Base-by-base conservation (phyloP, 2,113 vertebrate genomes). In the Nothobranchius kuhntae region DNA sequence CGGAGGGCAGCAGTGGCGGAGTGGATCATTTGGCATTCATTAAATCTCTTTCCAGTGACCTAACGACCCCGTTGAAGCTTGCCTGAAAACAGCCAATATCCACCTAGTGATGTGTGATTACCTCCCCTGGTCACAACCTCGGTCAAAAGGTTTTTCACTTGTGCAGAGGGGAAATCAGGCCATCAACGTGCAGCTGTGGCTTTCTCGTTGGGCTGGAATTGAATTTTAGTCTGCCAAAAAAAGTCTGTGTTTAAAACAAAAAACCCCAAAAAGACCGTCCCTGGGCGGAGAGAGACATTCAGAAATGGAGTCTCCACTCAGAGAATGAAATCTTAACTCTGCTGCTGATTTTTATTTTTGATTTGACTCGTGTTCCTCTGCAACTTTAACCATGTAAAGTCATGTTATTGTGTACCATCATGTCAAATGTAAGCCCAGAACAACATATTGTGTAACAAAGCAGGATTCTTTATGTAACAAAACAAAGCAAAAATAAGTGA, bases 1-100 rank as follows among this genome's bases (percentile, higher is more conserved):
- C 68, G 0, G 54, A 62, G 74, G 82, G 65, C 59, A 8, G 38
- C 15, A 15, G 56, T 64, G 61, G 62, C 56, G 56, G 59, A 55
- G 47, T 55, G 66, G 63, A 80, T 82, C 60, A 84, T 84, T 80
- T 80, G 65, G 60, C 76, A 62, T 74, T 84, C 84, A 81, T 84
- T 81, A 77, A 82, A 73, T 26, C 66, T 50, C 64, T 56, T 65
- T 45, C 57, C 54, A 13, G 14, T 68, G 77, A 84, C 74, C 81
- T 69, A 55, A 0, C 7, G 45, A 65, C 77, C 77, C 66, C 15
- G 24, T 44, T 72, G 45, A 44, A 68, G 65, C 68, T 59, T 52
- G 69, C 36, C 65, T 60, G 69, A 85, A 76, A 85, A 80, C 60
- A 35, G 58, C 53, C 58, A 26, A 35, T 52, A 69, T 78, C 67